Conservation (phyloP, 2,797 vertebrate species). For the Centroberyx gerrardi region DNA sequence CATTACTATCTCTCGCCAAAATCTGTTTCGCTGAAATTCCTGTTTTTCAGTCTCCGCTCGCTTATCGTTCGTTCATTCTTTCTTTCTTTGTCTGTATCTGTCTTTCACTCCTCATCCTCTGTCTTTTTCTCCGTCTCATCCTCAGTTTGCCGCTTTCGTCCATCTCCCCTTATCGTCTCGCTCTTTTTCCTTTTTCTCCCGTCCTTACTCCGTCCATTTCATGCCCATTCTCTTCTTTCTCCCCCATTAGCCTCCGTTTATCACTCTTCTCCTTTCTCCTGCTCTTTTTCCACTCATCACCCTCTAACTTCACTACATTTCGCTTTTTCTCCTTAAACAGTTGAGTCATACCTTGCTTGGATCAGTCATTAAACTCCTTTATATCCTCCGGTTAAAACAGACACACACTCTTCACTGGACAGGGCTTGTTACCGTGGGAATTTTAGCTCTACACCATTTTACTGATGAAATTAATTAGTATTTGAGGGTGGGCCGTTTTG, state of each 20-base stretch:
- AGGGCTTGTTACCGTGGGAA: neutral
- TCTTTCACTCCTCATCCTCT: neutral
- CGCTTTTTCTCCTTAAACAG: slow-evolving; percentile 2
- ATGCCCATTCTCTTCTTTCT: neutral
- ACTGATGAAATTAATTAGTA: slow-evolving; percentile 70
- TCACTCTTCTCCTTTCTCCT: neutral
- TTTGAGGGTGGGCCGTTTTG: slow-evolving; percentile 70
- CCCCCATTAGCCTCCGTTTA: neutral
- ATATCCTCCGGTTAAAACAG: neutral
- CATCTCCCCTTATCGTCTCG: neutral
- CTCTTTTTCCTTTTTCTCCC: neutral
- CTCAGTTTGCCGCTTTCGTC: neutral
- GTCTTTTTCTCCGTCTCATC: neutral
- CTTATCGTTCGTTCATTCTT: neutral
- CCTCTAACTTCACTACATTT: neutral
- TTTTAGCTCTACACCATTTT: neutral
- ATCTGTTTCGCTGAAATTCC: neutral
- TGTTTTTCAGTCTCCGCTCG: neutral
- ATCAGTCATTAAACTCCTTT: slow-evolving; percentile 10
- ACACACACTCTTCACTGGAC: neutral
- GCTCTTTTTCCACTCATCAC: neutral
- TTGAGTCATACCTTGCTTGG: neutral
- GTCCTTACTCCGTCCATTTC: neutral
- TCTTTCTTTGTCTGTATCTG: neutral
- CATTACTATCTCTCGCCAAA: neutral